phyloP scores from a whole-genome alignment of 92 coral and sea anemone genomes.

The Zoanthus sansibaricus region DNA sequence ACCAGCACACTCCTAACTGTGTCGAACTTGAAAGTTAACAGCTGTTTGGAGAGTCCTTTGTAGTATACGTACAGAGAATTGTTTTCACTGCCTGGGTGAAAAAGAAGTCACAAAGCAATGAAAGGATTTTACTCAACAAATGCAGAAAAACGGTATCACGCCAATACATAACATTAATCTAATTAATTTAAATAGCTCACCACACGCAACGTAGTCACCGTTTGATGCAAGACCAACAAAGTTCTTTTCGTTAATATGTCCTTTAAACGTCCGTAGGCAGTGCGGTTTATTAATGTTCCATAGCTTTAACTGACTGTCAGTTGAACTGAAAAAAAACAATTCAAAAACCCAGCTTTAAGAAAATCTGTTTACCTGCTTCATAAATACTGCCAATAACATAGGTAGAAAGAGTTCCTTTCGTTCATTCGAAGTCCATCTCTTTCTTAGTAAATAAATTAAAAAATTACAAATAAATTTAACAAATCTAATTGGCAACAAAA shows the following conservation, averaged over 20 bases:
- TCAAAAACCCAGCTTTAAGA: background rate
- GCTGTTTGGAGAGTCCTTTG: conserved; percentile 96
- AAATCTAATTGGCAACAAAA: no score
- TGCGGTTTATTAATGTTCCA: conserved; percentile 98
- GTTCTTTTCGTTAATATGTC: conserved; percentile 95
- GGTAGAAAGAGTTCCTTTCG: no score
- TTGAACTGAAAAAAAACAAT: conserved; percentile 69
- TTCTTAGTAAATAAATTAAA: no score
- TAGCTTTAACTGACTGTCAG: conserved; percentile 95
- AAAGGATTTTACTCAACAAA: background rate
- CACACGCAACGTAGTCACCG: conserved; percentile 98
- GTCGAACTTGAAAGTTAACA: conserved; percentile 94
- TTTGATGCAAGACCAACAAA: conserved; percentile 97
- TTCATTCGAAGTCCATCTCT: no score
- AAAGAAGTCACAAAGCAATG: background rate
- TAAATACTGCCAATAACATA: no score
- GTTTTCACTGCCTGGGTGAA: conserved; percentile 88
- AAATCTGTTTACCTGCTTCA: background rate
- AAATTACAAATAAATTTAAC: no score
- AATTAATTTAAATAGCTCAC: conserved; percentile 50
- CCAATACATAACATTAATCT: no score
- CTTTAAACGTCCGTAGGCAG: conserved; percentile 95
- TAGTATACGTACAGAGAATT: conserved; percentile 93
- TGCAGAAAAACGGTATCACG: no score
- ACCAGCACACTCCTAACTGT: conserved; percentile 97